A percentile compares a stretch with the other conserved stretches of the same genome.
Conservation (phyloP, 2,113 vertebrate species). For the Aphyosemion australe region DNA sequence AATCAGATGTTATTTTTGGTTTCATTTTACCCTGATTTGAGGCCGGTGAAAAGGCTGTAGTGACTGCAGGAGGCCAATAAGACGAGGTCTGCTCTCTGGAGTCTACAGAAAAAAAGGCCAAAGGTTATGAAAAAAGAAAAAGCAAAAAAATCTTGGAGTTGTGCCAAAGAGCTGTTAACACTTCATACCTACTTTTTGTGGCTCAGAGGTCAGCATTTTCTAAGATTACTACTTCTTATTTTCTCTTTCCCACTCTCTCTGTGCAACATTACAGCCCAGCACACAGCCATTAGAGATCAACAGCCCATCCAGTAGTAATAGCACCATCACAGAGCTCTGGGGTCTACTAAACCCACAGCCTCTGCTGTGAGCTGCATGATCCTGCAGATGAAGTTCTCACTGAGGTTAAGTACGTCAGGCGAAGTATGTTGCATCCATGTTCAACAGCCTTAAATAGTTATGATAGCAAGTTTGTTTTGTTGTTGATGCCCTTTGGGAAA, state of each 20-base stretch:
- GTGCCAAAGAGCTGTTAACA: slow-evolving; percentile 63
- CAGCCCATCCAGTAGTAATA: slow-evolving; percentile 66
- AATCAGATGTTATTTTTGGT: slow-evolving; percentile 4
- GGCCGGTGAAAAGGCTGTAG: slow-evolving; percentile 6
- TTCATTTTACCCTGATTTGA: slow-evolving; percentile 45
- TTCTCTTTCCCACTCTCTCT: slow-evolving; percentile 59
- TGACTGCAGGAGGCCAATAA: slow-evolving; percentile 32
- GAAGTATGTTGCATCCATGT: slow-evolving; percentile 21
- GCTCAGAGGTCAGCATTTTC: slow-evolving; percentile 77
- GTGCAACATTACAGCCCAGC: slow-evolving; percentile 65
- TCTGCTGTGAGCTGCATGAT: slow-evolving; percentile 33
- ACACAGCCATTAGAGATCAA: slow-evolving; percentile 74
- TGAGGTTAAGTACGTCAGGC: slow-evolving; percentile 57
- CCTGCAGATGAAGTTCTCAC: slow-evolving; percentile 46
- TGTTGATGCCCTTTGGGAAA: no score
- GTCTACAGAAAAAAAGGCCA: slow-evolving; percentile 45
- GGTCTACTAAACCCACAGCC: slow-evolving; percentile 59
- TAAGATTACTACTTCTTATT: slow-evolving; percentile 72
- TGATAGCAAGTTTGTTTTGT: slow-evolving; percentile 11
- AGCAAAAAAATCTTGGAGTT: slow-evolving; percentile 25
- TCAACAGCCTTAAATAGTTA: slow-evolving; percentile 38
- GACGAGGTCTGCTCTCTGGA: slow-evolving; percentile 33
- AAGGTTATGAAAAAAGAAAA: slow-evolving; percentile 46
- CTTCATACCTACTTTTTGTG: slow-evolving; percentile 60
- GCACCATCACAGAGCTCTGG: slow-evolving; percentile 60